phyloP scores from a whole-genome alignment of 2,113 vertebrate species.

The Thamnophis sirtalis region DNA sequence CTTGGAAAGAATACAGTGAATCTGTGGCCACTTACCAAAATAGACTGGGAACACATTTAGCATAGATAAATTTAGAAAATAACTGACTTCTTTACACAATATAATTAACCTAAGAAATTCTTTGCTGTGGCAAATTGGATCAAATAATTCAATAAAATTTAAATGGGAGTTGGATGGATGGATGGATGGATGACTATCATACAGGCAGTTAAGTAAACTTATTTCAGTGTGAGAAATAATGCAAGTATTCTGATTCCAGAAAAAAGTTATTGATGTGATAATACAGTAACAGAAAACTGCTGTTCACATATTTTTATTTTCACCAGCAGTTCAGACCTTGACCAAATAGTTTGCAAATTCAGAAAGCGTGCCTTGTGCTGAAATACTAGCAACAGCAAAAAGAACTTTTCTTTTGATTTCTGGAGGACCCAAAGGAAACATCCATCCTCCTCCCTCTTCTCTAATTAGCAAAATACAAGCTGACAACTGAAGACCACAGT shows the following conservation, averaged over 20 bases:
- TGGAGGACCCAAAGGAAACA: neutral
- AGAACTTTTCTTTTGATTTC: neutral
- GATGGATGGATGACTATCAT: constrained; percentile 25
- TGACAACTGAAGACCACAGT: neutral
- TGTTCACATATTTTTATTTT: neutral
- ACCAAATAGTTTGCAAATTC: neutral
- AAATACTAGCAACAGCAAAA: neutral
- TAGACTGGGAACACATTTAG: constrained; percentile 53
- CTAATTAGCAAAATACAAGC: neutral
- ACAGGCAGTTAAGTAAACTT: constrained; percentile 15
- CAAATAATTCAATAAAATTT: constrained; percentile 33
- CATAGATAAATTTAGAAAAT: constrained; percentile 31
- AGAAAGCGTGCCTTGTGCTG: neutral
- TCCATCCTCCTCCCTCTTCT: neutral
- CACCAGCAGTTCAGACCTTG: neutral
- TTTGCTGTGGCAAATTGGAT: constrained; percentile 45
- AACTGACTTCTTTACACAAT: constrained; percentile 46
- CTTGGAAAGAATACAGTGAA: constrained; percentile 43
- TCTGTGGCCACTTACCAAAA: constrained; percentile 45
- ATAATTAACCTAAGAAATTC: constrained; percentile 47
- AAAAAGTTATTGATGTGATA: neutral
- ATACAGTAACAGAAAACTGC: constrained; percentile 14
- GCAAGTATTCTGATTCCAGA: constrained; percentile 13
- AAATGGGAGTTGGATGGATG: neutral
- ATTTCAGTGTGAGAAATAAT: constrained; percentile 10